These are phyloP conservation scores for Ephestia elutella DNA, from an alignment of 1,140 invertebrate genomes.

Conservation along the genomic window DNA sequence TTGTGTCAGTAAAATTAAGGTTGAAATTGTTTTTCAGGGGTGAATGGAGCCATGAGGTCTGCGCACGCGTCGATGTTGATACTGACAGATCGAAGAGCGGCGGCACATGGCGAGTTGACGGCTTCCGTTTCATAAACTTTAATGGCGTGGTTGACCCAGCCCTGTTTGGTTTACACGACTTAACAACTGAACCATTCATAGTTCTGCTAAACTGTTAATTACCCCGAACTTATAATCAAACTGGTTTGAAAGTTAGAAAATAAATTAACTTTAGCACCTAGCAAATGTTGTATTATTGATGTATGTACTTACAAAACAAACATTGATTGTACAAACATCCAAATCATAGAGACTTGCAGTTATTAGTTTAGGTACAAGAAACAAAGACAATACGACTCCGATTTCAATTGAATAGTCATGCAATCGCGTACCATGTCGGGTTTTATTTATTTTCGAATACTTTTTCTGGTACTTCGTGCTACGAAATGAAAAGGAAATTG, in stretches of 20 bases:
- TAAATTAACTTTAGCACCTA: neutral
- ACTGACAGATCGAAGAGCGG: conserved; percentile 60
- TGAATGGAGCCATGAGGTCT: conserved; percentile 32
- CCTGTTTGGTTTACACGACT: conserved; percentile 63
- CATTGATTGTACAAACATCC: too few relatives aligned
- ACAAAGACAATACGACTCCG: neutral
- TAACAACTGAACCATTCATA: conserved; percentile 61
- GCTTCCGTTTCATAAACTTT: conserved; percentile 72
- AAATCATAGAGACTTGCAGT: too few relatives aligned
- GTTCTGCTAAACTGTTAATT: conserved; percentile 64
- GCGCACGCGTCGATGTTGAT: conserved; percentile 59
- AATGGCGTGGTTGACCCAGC: conserved; percentile 67
- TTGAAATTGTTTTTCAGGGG: conserved; percentile 6
- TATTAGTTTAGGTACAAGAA: neutral
- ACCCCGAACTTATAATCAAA: conserved; percentile 16
- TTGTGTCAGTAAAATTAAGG: neutral
- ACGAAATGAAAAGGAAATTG: conserved; percentile 4
- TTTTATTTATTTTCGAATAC: neutral
- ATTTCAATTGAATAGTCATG: conserved; percentile 1
- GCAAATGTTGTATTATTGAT: too few relatives aligned
- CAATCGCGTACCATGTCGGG: neutral
- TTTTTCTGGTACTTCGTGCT: conserved; percentile 1
- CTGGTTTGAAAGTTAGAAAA: neutral
- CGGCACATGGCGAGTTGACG: conserved; percentile 52
- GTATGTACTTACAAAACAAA: too few relatives aligned